Conservation (phyloP, 2,888 invertebrate species). For the Norana najaformis region DNA sequence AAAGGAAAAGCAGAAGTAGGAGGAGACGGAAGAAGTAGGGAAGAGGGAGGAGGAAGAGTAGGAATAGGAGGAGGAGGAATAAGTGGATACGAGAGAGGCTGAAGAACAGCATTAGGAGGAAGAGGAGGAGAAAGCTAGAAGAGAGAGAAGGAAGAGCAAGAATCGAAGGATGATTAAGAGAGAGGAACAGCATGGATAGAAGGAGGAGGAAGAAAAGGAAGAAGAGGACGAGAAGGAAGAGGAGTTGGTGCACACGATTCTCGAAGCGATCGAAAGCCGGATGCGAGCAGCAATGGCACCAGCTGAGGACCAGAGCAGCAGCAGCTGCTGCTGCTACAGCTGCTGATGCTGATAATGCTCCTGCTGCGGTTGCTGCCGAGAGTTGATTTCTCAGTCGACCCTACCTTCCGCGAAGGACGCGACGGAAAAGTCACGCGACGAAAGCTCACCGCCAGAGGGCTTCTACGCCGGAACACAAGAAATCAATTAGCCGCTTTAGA, state of each 20-base stretch:
- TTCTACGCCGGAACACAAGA: background rate
- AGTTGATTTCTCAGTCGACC: background rate
- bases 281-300: background rate
- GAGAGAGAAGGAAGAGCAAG: too few relatives aligned
- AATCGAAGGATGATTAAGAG: too few relatives aligned
- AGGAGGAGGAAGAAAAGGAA: too few relatives aligned
- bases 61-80: too few relatives aligned
- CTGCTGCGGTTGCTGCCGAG: background rate
- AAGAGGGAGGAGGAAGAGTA: background rate
- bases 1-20: background rate
- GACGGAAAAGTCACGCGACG: background rate
- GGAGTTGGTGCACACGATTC: background rate
- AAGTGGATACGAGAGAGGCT: too few relatives aligned
- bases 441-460: background rate
- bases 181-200: too few relatives aligned
- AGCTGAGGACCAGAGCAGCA: background rate
- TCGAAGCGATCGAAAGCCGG: background rate
- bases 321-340: background rate
- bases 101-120: too few relatives aligned
- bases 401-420: background rate
- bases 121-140: too few relatives aligned
- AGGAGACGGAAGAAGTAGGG: background rate
- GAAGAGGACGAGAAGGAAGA: too few relatives aligned
- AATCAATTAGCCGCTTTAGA: constrained; percentile 13
- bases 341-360: too few relatives aligned